A percentile compares a stretch with the other conserved stretches of the same genome.
These are phyloP conservation scores for Zaprionus lachaisei DNA, from an alignment of 1,140 invertebrate genomes.

Conservation along the genomic window DNA sequence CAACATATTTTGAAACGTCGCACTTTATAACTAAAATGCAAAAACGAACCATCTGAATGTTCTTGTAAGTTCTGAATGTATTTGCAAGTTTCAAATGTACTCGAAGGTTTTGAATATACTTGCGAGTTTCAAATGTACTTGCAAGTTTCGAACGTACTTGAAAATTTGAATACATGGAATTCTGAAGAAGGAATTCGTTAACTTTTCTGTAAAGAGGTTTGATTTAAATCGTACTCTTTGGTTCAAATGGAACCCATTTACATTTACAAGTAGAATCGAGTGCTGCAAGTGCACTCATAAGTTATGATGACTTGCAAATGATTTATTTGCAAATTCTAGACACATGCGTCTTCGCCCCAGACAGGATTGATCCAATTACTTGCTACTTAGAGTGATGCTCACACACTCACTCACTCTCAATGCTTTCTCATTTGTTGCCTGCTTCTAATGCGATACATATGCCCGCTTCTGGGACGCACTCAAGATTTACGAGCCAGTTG, in stretches of 20 bases:
- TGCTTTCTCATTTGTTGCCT: not conserved
- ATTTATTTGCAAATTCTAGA: not conserved
- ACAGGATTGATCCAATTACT: not conserved
- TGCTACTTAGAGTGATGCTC: not conserved
- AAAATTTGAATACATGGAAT: not conserved
- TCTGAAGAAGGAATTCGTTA: too few species aligned
- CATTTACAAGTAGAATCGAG: not conserved
- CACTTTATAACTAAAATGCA: not conserved
- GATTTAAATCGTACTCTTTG: too few species aligned
- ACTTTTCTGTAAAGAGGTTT: too few species aligned
- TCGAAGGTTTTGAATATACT: not conserved
- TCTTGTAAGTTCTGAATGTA: not conserved
- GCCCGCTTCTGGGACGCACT: not conserved
- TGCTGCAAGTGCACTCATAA: not conserved
- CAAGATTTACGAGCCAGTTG: constrained; percentile 1
- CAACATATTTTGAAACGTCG: too few species aligned
- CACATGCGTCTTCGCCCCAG: not conserved
- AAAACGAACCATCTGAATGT: not conserved
- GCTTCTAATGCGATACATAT: not conserved
- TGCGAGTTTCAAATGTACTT: not conserved
- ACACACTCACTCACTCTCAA: not conserved
- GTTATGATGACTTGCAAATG: not conserved
- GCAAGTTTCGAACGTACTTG: not conserved
- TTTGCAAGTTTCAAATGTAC: not conserved
- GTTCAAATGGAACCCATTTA: too few species aligned